phyloP scores from a whole-genome alignment of 2,113 vertebrate species.

The Archocentrus centrarchus region DNA sequence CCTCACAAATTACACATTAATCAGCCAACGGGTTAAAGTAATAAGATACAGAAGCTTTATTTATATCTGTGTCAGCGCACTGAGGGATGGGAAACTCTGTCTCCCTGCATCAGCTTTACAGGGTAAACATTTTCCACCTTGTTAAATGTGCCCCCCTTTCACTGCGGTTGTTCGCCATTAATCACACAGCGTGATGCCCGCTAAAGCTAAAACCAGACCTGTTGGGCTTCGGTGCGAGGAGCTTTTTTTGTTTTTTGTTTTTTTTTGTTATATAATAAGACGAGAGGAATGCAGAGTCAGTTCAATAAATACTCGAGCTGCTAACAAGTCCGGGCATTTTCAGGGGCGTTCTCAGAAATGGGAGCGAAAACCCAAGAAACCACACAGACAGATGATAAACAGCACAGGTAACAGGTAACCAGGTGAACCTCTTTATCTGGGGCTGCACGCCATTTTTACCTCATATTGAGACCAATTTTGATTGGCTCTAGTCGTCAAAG shows the following conservation, averaged over 20 bases:
- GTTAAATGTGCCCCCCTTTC: conserved; percentile 49
- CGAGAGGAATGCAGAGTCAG: conserved; percentile 54
- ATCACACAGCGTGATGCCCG: conserved; percentile 30
- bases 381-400: not conserved
- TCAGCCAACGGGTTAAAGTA: not conserved
- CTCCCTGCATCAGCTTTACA: conserved; percentile 22
- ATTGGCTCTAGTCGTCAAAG: not conserved
- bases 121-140: conserved; percentile 65
- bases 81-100: conserved; percentile 12
- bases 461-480: not conserved
- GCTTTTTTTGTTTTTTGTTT: conserved; percentile 52
- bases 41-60: conserved; percentile 18
- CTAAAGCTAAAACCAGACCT: conserved; percentile 33
- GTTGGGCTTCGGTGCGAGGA: conserved; percentile 15
- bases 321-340: conserved; percentile 59
- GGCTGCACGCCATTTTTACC: not conserved
- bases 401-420: not conserved
- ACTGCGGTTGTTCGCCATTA: conserved; percentile 46
- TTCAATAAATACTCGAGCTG: conserved; percentile 52
- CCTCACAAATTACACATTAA: conserved; percentile 1
- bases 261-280: conserved; percentile 1
- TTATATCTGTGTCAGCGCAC: conserved; percentile 6
- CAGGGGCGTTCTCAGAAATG: conserved; percentile 20
- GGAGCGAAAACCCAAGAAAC: not conserved
- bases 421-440: not conserved